A percentile compares a stretch with the other conserved stretches of the same genome.
Conservation (phyloP, 2,113 vertebrate genomes). For the Zosterops lateralis region DNA sequence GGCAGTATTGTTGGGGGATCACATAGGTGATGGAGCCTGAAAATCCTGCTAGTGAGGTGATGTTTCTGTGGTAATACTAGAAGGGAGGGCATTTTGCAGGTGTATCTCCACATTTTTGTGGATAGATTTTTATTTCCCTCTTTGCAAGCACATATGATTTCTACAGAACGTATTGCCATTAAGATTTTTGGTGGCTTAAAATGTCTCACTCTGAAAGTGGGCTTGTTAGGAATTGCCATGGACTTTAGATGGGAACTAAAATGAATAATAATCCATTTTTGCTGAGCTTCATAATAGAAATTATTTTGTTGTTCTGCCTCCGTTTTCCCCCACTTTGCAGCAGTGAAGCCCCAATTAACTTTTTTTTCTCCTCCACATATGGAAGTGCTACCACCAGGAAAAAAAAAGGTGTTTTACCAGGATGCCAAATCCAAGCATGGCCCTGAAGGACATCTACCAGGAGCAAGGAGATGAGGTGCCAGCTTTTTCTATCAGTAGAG, state of each 20-base stretch:
- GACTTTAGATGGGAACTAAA: neutral
- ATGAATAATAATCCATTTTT: neutral
- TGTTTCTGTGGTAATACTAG: neutral
- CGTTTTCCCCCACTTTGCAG: neutral
- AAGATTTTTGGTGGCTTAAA: neutral
- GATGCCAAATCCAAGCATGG: neutral
- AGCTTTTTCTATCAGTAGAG: neutral
- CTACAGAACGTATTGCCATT: neutral
- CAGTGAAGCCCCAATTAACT: neutral
- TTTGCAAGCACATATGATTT: neutral
- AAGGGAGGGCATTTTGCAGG: neutral
- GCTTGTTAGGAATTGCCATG: neutral
- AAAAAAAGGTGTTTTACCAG: neutral
- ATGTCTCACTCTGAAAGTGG: neutral
- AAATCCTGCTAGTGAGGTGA: neutral
- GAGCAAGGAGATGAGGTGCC: neutral
- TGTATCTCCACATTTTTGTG: neutral
- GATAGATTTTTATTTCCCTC: neutral
- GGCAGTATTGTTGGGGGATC: neutral
- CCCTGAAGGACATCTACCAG: accelerated
- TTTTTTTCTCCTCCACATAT: neutral
- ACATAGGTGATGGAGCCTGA: neutral
- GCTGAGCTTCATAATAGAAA: neutral
- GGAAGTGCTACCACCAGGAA: neutral
- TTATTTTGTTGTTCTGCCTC: neutral